A percentile compares a stretch with the other conserved stretches of the same genome.
Evolutionary conservation across 2,797 vertebrate genomes (phyloP).

Genomic region (Melanotaenia pygmaea): DNA sequence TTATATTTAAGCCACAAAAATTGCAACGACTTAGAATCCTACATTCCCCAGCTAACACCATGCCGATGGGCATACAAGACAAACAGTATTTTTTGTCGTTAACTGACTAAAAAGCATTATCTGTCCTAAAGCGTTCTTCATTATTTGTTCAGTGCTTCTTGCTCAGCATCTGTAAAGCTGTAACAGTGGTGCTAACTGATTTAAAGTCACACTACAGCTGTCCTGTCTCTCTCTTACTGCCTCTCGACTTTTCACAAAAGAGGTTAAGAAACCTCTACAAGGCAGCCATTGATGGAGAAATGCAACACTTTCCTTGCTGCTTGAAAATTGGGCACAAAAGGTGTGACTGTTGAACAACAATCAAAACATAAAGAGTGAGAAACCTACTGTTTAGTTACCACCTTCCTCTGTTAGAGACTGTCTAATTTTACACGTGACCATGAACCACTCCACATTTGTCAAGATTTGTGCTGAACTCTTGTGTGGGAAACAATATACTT

Average conservation of each 20-base stretch:
- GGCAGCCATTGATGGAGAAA: constrained; percentile 5
- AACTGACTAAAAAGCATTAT: constrained; percentile 26
- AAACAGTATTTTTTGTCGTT: constrained; percentile 29
- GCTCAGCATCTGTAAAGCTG: constrained; percentile 5
- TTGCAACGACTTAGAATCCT: background rate
- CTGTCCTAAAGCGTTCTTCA: constrained; percentile 31
- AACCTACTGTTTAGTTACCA: background rate
- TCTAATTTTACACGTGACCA: background rate
- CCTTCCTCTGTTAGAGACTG: background rate
- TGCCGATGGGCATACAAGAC: background rate
- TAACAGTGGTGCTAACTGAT: constrained; percentile 21
- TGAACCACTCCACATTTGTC: background rate
- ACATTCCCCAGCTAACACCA: background rate
- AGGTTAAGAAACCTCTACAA: constrained; percentile 9
- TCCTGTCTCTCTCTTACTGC: constrained; percentile 1
- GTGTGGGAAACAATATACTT: background rate
- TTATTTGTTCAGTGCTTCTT: constrained; percentile 22
- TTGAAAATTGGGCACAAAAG: constrained; percentile 13
- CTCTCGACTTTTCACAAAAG: constrained; percentile 13
- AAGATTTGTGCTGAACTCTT: background rate
- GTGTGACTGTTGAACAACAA: constrained; percentile 6
- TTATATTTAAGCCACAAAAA: background rate
- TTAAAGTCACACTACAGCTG: constrained; percentile 14
- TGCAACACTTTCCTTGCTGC: constrained; percentile 6
- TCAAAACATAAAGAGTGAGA: background rate